phyloP scores from a whole-genome alignment of 1,140 invertebrate genomes.

The Augochlora pura region DNA sequence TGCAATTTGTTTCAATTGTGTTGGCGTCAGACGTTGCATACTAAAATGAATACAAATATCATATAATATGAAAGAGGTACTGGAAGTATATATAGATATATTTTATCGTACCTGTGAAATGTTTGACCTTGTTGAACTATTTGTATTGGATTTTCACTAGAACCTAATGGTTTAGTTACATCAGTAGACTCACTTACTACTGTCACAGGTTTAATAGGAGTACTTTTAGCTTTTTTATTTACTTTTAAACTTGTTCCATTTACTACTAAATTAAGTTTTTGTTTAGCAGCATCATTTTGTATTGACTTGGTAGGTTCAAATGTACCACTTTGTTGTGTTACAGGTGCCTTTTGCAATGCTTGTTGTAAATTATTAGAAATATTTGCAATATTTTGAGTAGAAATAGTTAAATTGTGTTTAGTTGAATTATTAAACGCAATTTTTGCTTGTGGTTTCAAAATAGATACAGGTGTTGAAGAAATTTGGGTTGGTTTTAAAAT shows the following conservation, averaged over 20 bases:
- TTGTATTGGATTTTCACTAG: conserved; percentile 84
- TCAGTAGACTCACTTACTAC: conserved; percentile 48
- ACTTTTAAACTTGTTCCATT: conserved; percentile 57
- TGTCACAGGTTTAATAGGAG: conserved; percentile 35
- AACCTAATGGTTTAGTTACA: conserved; percentile 78
- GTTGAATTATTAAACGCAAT: conserved; percentile 43
- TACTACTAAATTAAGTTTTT: conserved; percentile 49
- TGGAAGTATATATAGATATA: conserved; percentile 13
- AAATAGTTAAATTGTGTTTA: conserved; percentile 44
- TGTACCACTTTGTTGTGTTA: conserved; percentile 40
- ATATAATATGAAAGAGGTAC: background rate
- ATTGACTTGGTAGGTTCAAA: conserved; percentile 47
- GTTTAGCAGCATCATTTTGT: conserved; percentile 55
- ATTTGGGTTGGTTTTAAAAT: conserved; percentile 55
- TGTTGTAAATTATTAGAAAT: conserved; percentile 27
- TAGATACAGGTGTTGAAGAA: conserved; percentile 66
- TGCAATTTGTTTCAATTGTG: conserved; percentile 84
- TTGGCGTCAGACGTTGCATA: conserved; percentile 81
- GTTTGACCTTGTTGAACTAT: conserved; percentile 83
- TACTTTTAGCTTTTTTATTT: conserved; percentile 43
- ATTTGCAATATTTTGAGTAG: conserved; percentile 30
- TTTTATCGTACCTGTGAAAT: conserved; percentile 74
- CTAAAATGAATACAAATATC: conserved; percentile 72
- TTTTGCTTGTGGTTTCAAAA: conserved; percentile 72
- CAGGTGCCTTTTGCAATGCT: conserved; percentile 39